phyloP scores from a whole-genome alignment of 2,113 vertebrate genomes.

The Oreochromis niloticus region DNA sequence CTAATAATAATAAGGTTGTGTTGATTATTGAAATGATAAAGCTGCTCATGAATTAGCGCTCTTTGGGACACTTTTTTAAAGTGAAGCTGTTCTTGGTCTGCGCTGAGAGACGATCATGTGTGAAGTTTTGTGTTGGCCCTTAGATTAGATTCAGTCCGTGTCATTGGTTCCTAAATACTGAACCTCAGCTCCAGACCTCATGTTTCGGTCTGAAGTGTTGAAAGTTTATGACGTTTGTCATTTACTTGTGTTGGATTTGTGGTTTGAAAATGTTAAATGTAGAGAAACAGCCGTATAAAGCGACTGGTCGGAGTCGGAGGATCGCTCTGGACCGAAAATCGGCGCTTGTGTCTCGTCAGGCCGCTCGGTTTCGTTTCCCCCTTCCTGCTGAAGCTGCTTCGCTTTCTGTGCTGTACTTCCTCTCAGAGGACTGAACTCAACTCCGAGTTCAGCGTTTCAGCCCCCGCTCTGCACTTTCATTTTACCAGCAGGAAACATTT shows the following conservation, averaged over 20 bases:
- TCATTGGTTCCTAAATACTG: neutral
- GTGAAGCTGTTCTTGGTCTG: neutral
- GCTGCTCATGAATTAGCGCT: neutral
- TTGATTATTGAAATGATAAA: neutral
- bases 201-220: neutral
- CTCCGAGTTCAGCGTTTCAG: neutral
- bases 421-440: neutral
- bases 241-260: neutral
- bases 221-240: neutral
- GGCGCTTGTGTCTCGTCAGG: neutral
- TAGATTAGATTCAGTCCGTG: neutral
- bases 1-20: neutral
- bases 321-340: neutral
- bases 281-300: neutral
- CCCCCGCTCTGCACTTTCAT: neutral
- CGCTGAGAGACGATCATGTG: neutral
- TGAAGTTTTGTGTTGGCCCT: neutral
- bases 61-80: neutral
- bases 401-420: conserved; percentile 8
- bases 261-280: neutral
- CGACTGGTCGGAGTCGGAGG: neutral
- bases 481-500: neutral
- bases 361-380: conserved; percentile 22
- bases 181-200: neutral
- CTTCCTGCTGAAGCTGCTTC: neutral